Base-by-base conservation (phyloP, 2,797 vertebrate species). In the Coracias cyanogaster region DNA sequence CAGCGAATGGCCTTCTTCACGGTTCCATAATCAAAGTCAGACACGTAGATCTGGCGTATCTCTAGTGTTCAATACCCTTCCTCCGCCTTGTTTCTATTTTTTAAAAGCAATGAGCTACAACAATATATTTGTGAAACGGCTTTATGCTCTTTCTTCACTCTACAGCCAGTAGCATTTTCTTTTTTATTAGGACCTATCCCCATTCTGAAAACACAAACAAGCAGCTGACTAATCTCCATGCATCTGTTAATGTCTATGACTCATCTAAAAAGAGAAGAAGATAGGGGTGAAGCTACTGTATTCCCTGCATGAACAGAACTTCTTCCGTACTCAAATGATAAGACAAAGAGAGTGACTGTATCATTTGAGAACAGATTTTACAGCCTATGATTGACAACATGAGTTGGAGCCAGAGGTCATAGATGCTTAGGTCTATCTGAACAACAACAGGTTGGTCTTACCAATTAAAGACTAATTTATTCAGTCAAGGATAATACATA, bases 91-190 rank as follows among this genome's bases (percentile, higher is more conserved):
- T 37, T 70, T 43, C 37, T 49, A 15, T 28, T 65, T 7, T 18
- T 93, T 48, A 74, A 74, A 85, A 91, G 10, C 12, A 83, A 60
- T 20, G n/a, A 87, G 19, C 39, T 64, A 25, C 45, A 93, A 64
- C 1, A 2, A 31, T 46, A 29, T 48, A 60, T 48, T 58, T 1
- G 9, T 1, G 0, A 65, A 88, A 74, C 29, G 48, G 16, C 31
- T 5, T 55, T 67, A 61, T 37, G 43, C 11, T 65, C 16, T 51
- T n/a, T 69, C 15, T 43, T 33, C 78, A 62, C 12, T 78, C 37
- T 18, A 49, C 21, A 74, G 15, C 14, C 19, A 76, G 65, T 48
- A 61, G 14, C 15, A 12, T 29, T 87, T 51, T 35, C 15, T 76
- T 48, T 73, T 51, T 57, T 37, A 11, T 74, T 54, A 78, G 37